A percentile compares a stretch with the other conserved stretches of the same genome.
Evolutionary conservation across 2,113 vertebrate genomes (phyloP).

Genomic region (Trematocara zebra): DNA sequence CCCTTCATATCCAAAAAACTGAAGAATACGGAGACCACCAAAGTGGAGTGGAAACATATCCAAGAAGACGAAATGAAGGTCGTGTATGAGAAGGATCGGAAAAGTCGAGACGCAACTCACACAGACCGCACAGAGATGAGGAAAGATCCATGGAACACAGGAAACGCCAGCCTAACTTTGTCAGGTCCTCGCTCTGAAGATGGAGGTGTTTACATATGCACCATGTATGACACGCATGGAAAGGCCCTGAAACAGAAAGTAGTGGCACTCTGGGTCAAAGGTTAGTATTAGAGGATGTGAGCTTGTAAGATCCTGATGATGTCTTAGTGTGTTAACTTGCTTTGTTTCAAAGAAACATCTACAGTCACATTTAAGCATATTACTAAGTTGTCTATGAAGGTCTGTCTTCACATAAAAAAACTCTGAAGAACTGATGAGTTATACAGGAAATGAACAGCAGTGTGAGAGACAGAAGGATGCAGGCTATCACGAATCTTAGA

Average conservation of each 20-base stretch:
- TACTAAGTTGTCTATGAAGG: rapidly evolving
- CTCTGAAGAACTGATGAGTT: neutral
- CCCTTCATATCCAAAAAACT: neutral
- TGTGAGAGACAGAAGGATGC: neutral
- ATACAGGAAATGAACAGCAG: neutral
- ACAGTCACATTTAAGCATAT: rapidly evolving
- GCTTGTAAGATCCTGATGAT: neutral
- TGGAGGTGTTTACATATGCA: neutral
- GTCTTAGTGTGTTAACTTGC: neutral
- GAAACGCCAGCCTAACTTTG: neutral
- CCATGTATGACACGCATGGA: neutral
- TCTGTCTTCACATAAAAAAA: neutral
- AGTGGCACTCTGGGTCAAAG: neutral
- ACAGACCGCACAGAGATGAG: rapidly evolving
- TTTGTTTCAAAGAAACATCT: neutral
- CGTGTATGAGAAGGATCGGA: rapidly evolving
- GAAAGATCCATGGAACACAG: rapidly evolving
- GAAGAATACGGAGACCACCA: rapidly evolving
- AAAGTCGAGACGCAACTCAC: rapidly evolving
- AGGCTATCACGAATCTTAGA: neutral
- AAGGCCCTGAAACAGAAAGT: neutral
- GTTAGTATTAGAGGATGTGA: neutral
- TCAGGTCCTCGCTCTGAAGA: rapidly evolving
- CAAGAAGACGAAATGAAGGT: neutral
- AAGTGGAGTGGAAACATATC: neutral